Evolutionary conservation across 2,888 invertebrate species (phyloP).

Genomic region (Leptopilina myrica): DNA sequence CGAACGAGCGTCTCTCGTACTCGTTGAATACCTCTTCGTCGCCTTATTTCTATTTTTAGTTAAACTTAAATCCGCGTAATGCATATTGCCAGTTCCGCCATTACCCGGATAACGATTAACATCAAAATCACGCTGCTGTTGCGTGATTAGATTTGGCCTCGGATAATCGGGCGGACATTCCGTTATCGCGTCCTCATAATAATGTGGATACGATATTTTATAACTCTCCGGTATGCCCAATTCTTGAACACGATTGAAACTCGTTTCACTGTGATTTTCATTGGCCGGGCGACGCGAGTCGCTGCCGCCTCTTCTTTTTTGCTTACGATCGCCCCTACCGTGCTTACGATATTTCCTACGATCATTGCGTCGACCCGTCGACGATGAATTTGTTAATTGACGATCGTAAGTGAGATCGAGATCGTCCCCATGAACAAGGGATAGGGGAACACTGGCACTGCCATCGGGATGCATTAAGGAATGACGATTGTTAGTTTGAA

Average conservation of each 20-base stretch:
- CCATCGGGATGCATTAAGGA: slow-evolving; percentile 53
- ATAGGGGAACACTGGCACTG: slow-evolving; percentile 57
- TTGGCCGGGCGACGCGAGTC: slow-evolving; percentile 43
- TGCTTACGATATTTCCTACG: slow-evolving; percentile 65
- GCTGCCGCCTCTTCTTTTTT: slow-evolving; percentile 61
- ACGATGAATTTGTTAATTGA: slow-evolving; percentile 56
- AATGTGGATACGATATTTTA: slow-evolving; percentile 74
- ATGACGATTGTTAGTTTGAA: slow-evolving; percentile 68
- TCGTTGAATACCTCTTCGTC: slow-evolving; percentile 60
- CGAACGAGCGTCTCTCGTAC: slow-evolving; percentile 58
- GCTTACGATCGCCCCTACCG: slow-evolving; percentile 66
- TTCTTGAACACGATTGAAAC: slow-evolving; percentile 69
- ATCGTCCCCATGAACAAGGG: slow-evolving; percentile 60
- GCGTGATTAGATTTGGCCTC: slow-evolving; percentile 52
- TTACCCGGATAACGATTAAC: slow-evolving; percentile 53
- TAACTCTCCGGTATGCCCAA: slow-evolving; percentile 71
- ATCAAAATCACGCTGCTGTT: slow-evolving; percentile 53
- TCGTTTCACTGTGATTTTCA: slow-evolving; percentile 65
- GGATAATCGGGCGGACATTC: slow-evolving; percentile 65
- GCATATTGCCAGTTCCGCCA: slow-evolving; percentile 42
- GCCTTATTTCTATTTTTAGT: slow-evolving; percentile 60
- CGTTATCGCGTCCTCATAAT: slow-evolving; percentile 71
- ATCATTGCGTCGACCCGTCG: slow-evolving; percentile 60
- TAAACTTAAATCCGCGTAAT: slow-evolving; percentile 54
- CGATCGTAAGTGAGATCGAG: slow-evolving; percentile 62